phyloP scores from a whole-genome alignment of 2,113 vertebrate species.

The Dolichotis patagonum region DNA sequence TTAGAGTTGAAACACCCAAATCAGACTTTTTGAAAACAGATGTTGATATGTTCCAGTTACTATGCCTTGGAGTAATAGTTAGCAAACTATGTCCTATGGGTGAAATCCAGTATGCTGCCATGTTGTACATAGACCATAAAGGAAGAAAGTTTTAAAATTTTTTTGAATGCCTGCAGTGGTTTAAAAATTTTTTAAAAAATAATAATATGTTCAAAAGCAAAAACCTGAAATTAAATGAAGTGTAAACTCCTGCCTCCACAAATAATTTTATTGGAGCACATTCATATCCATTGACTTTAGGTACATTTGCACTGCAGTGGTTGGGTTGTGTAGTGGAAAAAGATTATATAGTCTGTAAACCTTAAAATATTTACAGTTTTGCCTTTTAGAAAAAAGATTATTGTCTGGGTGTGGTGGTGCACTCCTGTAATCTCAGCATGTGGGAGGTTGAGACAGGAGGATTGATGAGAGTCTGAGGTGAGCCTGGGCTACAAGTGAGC shows the following conservation, averaged over 20 bases:
- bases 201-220: not conserved
- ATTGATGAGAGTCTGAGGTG: no score
- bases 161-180: not conserved
- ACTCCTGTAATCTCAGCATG: no score
- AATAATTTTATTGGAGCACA: not conserved
- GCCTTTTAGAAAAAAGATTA: not conserved
- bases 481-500: no score
- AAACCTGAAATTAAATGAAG: not conserved
- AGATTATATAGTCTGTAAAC: not conserved
- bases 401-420: not conserved
- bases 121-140: not conserved
- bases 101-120: not conserved
- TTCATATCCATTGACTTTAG: not conserved
- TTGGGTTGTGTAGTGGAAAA: not conserved
- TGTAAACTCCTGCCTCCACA: not conserved
- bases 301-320: not conserved
- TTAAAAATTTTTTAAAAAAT: not conserved
- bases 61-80: not conserved
- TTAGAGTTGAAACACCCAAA: not conserved
- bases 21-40: not conserved
- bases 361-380: not conserved
- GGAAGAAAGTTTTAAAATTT: no score
- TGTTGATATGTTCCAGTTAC: not conserved
- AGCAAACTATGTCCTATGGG: rapidly evolving
- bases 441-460: no score